These are phyloP conservation scores for Mesaphorura yosii DNA, from an alignment of 1,140 invertebrate genomes.

Conservation along the genomic window DNA sequence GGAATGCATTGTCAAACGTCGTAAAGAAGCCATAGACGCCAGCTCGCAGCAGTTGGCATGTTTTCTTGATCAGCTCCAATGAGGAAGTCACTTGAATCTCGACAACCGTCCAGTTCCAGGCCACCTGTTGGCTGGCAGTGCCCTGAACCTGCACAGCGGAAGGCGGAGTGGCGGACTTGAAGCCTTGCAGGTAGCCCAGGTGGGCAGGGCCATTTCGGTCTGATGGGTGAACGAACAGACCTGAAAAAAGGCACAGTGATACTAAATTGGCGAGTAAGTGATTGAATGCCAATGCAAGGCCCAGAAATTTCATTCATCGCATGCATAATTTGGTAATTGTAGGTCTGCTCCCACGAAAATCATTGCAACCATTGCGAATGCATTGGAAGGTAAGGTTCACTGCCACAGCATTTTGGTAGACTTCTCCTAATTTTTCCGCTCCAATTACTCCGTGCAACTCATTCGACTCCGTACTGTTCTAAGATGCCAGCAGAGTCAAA, in stretches of 20 bases:
- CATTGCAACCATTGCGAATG: neutral
- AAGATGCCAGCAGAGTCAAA: too few species aligned
- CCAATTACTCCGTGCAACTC: too few species aligned
- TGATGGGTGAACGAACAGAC: neutral
- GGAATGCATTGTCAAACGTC: neutral
- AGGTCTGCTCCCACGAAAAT: too few species aligned
- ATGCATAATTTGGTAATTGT: too few species aligned
- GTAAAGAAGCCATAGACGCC: slow-evolving; percentile 3
- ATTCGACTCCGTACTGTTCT: too few species aligned
- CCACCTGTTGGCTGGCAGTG: too few species aligned
- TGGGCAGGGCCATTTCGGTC: neutral
- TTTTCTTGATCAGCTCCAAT: neutral
- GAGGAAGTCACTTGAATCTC: neutral
- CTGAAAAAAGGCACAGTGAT: neutral
- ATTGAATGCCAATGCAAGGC: neutral
- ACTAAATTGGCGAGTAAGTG: neutral
- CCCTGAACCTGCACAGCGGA: too few species aligned
- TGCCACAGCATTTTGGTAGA: too few species aligned
- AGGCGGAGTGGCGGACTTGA: neutral
- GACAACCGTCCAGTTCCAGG: neutral
- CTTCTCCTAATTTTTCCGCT: too few species aligned
- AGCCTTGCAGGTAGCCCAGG: neutral
- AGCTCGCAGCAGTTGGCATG: neutral
- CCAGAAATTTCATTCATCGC: neutral
- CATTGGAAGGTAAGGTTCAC: neutral